phyloP scores from a whole-genome alignment of 2,888 invertebrate genomes.

The Troides aeacus region DNA sequence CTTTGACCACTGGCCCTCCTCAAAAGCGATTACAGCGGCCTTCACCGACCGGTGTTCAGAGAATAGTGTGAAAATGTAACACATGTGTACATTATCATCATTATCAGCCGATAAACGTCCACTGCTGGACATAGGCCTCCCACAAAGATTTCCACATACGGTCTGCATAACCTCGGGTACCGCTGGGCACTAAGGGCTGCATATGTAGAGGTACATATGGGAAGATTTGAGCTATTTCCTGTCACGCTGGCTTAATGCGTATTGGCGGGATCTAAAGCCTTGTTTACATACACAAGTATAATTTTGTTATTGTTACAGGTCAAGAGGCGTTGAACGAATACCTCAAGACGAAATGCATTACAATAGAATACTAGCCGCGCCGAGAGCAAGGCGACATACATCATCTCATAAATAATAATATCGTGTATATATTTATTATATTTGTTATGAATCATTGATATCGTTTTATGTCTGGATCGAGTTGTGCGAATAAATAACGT shows the following conservation, averaged over 20 bases:
- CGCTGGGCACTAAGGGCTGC: too few relatives aligned
- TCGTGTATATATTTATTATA: constrained; percentile 1
- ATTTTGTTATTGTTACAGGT: constrained; percentile 76
- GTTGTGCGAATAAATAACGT: constrained; percentile 1
- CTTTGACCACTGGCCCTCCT: constrained; percentile 95
- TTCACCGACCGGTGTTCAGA: constrained; percentile 85
- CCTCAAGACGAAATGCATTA: constrained; percentile 95
- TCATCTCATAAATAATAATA: neutral
- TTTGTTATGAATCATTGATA: neutral
- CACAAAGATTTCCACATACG: too few relatives aligned
- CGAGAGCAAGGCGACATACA: neutral
- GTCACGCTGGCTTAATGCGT: too few relatives aligned
- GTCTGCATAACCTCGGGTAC: too few relatives aligned
- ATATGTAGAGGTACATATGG: too few relatives aligned
- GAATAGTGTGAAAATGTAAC: too few relatives aligned
- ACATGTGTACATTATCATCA: too few relatives aligned
- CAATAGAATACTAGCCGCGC: constrained; percentile 90
- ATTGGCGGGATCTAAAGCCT: too few relatives aligned
- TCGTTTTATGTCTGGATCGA: constrained; percentile 1
- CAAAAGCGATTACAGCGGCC: constrained; percentile 93
- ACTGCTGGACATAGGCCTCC: too few relatives aligned
- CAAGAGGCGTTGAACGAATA: constrained; percentile 97
- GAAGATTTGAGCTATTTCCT: too few relatives aligned
- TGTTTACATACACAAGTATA: too few relatives aligned
- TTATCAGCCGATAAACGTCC: too few relatives aligned